Base-by-base conservation (phyloP, 2,888 invertebrate species). In the Spodoptera littoralis region DNA sequence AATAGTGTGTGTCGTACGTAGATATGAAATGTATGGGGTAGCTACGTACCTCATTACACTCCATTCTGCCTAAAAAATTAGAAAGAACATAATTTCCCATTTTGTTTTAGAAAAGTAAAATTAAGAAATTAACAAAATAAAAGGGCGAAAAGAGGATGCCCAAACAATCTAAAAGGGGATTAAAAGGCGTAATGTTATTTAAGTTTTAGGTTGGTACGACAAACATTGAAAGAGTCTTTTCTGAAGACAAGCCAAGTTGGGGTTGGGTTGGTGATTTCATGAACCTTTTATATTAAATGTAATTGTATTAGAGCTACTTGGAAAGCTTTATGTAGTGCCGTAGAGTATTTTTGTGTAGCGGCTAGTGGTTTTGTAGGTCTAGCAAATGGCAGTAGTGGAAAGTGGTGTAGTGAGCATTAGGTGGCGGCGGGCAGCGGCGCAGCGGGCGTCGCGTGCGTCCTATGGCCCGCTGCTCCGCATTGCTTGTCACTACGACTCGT, bases 391-490 rank as follows among this genome's bases (percentile, higher is more conserved):
- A 74, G 57, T 50, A 64, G 56, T 63, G 54, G 54, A 52, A 54
- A 52, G 76, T 45, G 57, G 13, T 36, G 43, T 54, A 55, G 56
- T 52, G 46, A 68, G 75, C 79, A 82, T 82, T 80, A 82, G 72
- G 60, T 61, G 67, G 68, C 57, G 65, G 70, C 71, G 72, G 76
- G 76, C 60, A 73, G 76, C 80, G 77, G 71, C 89, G 70, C 90
- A 81, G 88, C 89, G 85, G 88, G 89, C 60, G 83, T 85, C 84
- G 88, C 88, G 88, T 91, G 91, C 84, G 85, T 59, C 76, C 87
- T 84, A 90, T 88, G 84, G 88, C 84, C 77, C 72, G 77, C 86
- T 81, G 84, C 79, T 73, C 71, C 69, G 79, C 82, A 85, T 81
- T 82, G 82, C 87, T 87, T 85, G 87, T 87, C 84, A 79, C 85